Evolutionary conservation across 2,888 invertebrate genomes (phyloP).

Genomic region (Polymixis flavicincta): DNA sequence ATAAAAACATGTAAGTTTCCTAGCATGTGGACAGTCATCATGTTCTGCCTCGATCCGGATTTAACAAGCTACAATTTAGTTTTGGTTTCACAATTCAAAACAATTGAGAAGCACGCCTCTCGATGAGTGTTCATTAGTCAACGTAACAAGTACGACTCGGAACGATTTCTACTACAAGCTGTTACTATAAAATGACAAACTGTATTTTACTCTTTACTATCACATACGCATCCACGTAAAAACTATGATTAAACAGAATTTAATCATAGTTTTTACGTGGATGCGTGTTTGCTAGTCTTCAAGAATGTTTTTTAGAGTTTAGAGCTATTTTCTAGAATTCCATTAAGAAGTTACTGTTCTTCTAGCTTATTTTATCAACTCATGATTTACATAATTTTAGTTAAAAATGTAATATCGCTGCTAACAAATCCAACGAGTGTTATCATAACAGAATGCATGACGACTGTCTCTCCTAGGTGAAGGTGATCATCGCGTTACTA

Average conservation of each 20-base stretch:
- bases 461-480: constrained; percentile 86
- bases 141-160: constrained; percentile 53
- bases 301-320: background rate
- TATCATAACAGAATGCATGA: constrained; percentile 75
- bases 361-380: constrained; percentile 7
- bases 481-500: constrained; percentile 87
- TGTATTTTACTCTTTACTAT: background rate
- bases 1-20: constrained; percentile 32
- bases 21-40: constrained; percentile 46
- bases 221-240: too few species aligned
- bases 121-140: constrained; percentile 78
- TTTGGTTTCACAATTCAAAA: constrained; percentile 83
- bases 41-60: constrained; percentile 78
- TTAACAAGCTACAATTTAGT: constrained; percentile 83
- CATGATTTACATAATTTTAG: background rate
- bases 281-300: background rate
- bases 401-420: constrained; percentile 12
- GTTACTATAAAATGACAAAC: constrained; percentile 20
- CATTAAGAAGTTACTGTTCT: background rate
- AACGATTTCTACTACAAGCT: constrained; percentile 35
- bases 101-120: constrained; percentile 81
- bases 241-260: too few species aligned
- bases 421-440: constrained; percentile 61
- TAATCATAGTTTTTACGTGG: background rate
- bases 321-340: constrained; percentile 5